A percentile compares a stretch with the other conserved stretches of the same genome.
Conservation (phyloP, 2,113 vertebrate species). For the Amia ocellicauda region DNA sequence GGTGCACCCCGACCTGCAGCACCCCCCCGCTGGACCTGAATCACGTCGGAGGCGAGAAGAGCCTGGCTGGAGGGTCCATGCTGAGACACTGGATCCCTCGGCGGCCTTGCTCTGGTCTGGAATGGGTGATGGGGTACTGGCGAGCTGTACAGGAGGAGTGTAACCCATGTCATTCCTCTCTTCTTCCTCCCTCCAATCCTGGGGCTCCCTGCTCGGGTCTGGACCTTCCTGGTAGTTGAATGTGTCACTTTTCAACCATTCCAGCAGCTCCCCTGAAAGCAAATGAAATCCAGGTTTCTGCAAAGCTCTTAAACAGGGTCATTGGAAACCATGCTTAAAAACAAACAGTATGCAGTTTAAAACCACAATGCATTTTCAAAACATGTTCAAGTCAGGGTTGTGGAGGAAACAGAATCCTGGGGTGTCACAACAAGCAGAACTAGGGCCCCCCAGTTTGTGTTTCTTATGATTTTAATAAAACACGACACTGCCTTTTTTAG, state of each 20-base stretch:
- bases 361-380: too few species aligned
- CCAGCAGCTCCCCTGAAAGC: conserved; percentile 27
- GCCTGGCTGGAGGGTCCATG: not conserved
- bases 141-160: not conserved
- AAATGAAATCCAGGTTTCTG: too few species aligned
- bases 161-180: conserved; percentile 8
- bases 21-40: conserved; percentile 55
- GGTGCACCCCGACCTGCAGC: conserved; percentile 68
- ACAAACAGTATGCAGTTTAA: too few species aligned
- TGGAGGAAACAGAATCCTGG: too few species aligned
- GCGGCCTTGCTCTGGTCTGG: not conserved
- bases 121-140: not conserved
- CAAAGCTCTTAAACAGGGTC: too few species aligned
- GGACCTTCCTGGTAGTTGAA: conserved; percentile 2
- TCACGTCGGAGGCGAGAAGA: conserved; percentile 40
- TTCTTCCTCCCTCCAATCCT: not conserved
- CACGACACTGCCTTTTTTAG: too few species aligned
- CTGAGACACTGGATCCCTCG: not conserved
- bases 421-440: too few species aligned
- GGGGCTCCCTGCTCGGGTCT: not conserved
- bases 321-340: too few species aligned
- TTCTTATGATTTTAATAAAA: too few species aligned
- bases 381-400: too few species aligned
- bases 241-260: conserved; percentile 17
- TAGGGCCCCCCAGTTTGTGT: too few species aligned